Conservation (phyloP, 1,140 invertebrate genomes). For the Neodiprion virginianus region DNA sequence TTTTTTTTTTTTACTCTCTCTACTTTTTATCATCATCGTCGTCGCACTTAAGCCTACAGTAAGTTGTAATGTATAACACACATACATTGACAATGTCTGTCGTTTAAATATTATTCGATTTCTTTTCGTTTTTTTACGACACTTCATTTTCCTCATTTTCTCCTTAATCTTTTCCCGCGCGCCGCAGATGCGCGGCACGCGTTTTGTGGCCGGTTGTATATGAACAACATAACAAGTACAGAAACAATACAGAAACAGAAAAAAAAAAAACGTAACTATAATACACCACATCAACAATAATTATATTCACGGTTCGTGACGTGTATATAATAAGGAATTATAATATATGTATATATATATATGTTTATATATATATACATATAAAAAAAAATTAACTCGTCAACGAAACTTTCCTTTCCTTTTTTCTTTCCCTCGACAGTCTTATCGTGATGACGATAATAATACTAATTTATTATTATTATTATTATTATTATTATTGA, state of each 20-base stretch:
- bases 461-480: no score
- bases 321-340: neutral
- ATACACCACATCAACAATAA: constrained; percentile 37
- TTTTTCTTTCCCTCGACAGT: no score
- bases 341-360: constrained; percentile 14
- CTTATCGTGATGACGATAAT: no score
- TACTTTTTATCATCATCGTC: neutral
- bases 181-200: neutral
- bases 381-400: no score
- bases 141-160: constrained; percentile 24
- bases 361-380: constrained; percentile 19
- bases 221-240: constrained; percentile 39
- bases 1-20: neutral
- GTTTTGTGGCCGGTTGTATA: constrained; percentile 11
- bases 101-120: constrained; percentile 25
- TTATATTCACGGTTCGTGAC: constrained; percentile 21
- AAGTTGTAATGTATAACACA: constrained; percentile 53
- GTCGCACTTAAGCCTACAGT: constrained; percentile 45
- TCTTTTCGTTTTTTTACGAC: neutral
- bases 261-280: constrained; percentile 38
- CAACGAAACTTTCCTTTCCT: no score
- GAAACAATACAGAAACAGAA: constrained; percentile 36
- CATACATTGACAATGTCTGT: constrained; percentile 56
- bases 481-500: no score
- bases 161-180: constrained; percentile 10